Evolutionary conservation across 2,888 invertebrate species (phyloP).

Genomic region (Amphiduros pacificus): DNA sequence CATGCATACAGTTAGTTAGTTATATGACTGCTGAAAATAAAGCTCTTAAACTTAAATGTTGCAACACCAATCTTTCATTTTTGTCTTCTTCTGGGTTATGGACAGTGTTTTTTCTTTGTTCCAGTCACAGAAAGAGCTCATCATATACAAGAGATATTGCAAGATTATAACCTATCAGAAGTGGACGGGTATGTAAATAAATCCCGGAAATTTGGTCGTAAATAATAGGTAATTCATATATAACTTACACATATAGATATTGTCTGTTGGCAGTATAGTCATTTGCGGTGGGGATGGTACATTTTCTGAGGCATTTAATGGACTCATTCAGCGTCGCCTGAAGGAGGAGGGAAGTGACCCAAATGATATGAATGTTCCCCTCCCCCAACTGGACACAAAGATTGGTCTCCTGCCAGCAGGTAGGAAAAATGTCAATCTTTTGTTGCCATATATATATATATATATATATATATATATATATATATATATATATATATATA

Average conservation of each 20-base stretch:
- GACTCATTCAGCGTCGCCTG: not conserved
- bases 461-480: too few relatives aligned
- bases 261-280: not conserved
- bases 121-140: not conserved
- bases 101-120: too few relatives aligned
- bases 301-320: not conserved
- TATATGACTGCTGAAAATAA: too few relatives aligned
- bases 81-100: too few relatives aligned
- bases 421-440: not conserved
- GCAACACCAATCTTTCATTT: too few relatives aligned
- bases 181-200: not conserved
- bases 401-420: not conserved
- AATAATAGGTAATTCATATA: too few relatives aligned
- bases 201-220: too few relatives aligned
- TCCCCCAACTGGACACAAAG: not conserved
- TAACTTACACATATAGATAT: too few relatives aligned
- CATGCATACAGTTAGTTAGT: too few relatives aligned
- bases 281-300: not conserved
- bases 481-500: too few relatives aligned
- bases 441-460: not conserved
- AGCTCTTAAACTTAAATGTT: too few relatives aligned
- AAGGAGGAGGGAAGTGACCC: not conserved
- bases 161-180: not conserved
- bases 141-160: not conserved
- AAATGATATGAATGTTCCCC: not conserved